phyloP scores from a whole-genome alignment of 2,113 vertebrate species.

The Cyrtonyx montezumae region DNA sequence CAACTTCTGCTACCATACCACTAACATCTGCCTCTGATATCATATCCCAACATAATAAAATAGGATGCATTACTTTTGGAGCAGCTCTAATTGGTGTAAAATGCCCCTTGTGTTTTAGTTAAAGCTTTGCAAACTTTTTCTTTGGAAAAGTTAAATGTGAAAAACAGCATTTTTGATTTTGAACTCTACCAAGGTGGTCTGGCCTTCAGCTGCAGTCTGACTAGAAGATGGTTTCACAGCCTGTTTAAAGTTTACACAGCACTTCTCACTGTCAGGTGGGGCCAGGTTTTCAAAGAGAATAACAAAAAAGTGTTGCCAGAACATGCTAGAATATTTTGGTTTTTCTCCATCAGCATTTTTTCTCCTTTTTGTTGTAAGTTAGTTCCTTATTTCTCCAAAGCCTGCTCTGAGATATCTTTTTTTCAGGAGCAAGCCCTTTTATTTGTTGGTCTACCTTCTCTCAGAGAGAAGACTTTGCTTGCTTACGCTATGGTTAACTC shows the following conservation, averaged over 20 bases:
- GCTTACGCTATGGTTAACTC: neutral
- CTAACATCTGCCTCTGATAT: too few species aligned
- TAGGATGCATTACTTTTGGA: too few species aligned
- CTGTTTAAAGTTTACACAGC: neutral
- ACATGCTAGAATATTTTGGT: neutral
- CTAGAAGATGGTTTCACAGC: neutral
- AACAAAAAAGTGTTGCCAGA: neutral
- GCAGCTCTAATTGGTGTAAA: conserved; percentile 42
- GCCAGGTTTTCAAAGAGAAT: neutral
- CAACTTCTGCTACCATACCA: too few species aligned
- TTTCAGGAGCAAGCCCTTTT: neutral
- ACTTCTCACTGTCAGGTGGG: neutral
- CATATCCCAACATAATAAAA: too few species aligned
- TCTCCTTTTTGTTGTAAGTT: neutral
- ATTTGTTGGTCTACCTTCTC: neutral
- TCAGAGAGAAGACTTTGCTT: neutral
- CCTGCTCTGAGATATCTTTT: neutral
- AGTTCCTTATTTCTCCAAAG: neutral
- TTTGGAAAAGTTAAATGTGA: conserved; percentile 20
- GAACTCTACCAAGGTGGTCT: neutral
- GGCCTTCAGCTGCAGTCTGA: neutral
- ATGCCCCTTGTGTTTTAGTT: conserved; percentile 37
- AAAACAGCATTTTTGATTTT: neutral
- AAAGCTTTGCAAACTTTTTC: conserved; percentile 36
- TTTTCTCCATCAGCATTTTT: neutral